phyloP scores from a whole-genome alignment of 2,797 vertebrate species.

The Mormyrops boulengeri region DNA sequence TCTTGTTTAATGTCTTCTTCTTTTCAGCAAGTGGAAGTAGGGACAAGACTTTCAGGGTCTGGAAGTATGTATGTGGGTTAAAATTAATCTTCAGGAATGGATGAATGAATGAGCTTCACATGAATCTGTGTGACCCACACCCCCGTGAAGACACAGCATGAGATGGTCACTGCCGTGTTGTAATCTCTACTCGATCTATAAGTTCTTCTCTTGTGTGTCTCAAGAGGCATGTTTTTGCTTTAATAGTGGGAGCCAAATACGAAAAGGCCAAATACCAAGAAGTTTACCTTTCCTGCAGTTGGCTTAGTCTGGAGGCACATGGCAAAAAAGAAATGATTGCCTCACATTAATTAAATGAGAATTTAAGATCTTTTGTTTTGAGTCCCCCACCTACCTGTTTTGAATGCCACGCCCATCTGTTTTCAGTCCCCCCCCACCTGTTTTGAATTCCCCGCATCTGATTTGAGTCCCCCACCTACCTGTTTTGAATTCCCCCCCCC shows the following conservation, averaged over 20 bases:
- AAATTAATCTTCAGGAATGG: background rate
- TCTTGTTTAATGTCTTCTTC: background rate
- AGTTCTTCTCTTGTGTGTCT: background rate
- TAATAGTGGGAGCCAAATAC: background rate
- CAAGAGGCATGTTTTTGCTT: background rate
- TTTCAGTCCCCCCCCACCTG: background rate
- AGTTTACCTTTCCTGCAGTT: background rate
- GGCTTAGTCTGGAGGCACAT: background rate
- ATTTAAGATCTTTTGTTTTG: background rate
- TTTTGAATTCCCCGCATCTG: too few species aligned
- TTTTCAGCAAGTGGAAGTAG: background rate
- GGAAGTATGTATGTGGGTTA: background rate
- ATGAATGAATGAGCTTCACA: background rate
- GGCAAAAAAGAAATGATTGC: background rate
- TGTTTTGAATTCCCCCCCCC: too few species aligned
- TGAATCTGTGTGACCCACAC: background rate
- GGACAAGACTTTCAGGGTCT: background rate
- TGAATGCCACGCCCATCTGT: background rate
- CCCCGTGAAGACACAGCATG: background rate
- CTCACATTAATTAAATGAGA: background rate
- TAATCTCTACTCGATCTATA: background rate
- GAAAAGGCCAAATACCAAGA: background rate
- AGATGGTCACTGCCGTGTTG: background rate
- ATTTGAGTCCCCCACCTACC: too few species aligned
- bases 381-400: too few species aligned